Percentiles rank a stretch among this genome's conserved stretches.
Evolutionary conservation across 2,797 vertebrate genomes (phyloP).

Genomic region (Microhierax caerulescens): DNA sequence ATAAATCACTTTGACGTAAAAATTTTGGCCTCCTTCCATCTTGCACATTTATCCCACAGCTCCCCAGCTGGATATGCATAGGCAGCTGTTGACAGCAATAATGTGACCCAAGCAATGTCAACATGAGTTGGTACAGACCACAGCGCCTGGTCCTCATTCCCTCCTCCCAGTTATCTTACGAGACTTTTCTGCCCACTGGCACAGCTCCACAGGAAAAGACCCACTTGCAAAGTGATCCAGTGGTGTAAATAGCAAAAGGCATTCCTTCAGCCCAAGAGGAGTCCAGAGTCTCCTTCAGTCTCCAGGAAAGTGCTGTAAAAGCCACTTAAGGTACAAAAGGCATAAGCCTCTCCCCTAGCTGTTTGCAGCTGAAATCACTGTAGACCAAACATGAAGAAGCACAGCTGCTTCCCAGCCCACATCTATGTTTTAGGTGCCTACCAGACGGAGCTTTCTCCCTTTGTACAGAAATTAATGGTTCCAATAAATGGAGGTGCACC

Average conservation of each 20-base stretch:
- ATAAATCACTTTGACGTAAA: background rate
- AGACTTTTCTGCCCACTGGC: background rate
- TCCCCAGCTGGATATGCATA: background rate
- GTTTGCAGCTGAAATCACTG: background rate
- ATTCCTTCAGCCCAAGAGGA: background rate
- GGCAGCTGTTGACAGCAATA: background rate
- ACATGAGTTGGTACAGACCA: accelerated
- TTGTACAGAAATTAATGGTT: background rate
- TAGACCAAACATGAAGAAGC: background rate
- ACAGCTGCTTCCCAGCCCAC: background rate
- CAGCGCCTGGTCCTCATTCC: background rate
- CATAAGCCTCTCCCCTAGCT: background rate
- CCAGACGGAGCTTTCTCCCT: background rate
- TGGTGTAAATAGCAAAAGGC: background rate
- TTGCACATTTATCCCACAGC: background rate
- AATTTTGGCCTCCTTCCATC: background rate
- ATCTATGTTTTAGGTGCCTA: background rate
- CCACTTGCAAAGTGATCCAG: background rate
- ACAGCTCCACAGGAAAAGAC: background rate
- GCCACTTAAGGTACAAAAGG: accelerated
- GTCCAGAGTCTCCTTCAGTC: background rate
- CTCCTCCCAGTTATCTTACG: background rate
- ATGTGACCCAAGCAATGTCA: background rate
- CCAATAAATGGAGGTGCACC: background rate
- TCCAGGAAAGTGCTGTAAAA: background rate